These are phyloP conservation scores for Thermophis baileyi DNA, from an alignment of 2,113 vertebrate species.

Conservation along the genomic window DNA sequence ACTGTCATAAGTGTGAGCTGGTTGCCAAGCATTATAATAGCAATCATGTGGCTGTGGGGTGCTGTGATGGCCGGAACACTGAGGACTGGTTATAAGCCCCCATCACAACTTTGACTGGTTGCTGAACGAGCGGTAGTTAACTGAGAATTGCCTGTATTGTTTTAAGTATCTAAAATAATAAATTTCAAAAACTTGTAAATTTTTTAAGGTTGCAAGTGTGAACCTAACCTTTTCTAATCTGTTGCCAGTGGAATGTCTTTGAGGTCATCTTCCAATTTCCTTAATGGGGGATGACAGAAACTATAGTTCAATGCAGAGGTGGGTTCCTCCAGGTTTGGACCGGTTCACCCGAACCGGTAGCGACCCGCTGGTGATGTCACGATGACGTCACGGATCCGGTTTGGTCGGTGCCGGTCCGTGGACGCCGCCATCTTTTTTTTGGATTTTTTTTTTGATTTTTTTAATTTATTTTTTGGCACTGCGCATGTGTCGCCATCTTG, in stretches of 20 bases:
- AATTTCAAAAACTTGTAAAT: not conserved
- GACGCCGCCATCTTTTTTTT: no score
- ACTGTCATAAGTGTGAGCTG: not conserved
- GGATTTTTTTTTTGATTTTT: no score
- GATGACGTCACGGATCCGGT: no score
- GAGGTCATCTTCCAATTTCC: not conserved
- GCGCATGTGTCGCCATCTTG: no score
- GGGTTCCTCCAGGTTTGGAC: no score
- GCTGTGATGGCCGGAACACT: not conserved
- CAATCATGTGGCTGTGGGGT: not conserved
- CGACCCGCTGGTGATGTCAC: no score
- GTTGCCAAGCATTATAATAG: not conserved
- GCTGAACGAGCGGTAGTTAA: not conserved
- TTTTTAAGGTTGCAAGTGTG: not conserved
- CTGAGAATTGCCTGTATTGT: not conserved
- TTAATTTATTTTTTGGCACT: no score
- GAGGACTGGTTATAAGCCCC: not conserved
- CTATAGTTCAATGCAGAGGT: not conserved
- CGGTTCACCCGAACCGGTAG: no score
- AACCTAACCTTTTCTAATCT: not conserved
- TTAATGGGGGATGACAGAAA: not conserved
- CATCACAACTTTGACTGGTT: not conserved
- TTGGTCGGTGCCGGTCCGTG: no score
- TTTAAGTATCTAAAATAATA: not conserved
- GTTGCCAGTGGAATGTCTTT: not conserved